A percentile compares a stretch with the other conserved stretches of the same genome.
These are phyloP conservation scores for Neoascia interrupta DNA, from an alignment of 2,888 invertebrate genomes.

Conservation along the genomic window DNA sequence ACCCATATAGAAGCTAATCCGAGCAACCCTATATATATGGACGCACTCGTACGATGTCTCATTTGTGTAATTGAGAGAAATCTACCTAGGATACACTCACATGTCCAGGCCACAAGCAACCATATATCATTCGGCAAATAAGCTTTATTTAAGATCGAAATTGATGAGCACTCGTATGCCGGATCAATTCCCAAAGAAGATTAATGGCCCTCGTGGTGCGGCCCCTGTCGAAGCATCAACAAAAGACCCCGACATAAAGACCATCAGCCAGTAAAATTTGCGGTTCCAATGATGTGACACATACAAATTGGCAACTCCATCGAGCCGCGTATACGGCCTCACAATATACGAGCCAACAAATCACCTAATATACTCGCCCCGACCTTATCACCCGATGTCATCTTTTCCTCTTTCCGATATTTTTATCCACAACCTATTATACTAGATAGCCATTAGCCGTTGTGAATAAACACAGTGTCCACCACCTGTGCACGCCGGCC, in stretches of 20 bases:
- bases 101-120: conserved; percentile 19
- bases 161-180: conserved; percentile 58
- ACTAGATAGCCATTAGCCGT: conserved; percentile 60
- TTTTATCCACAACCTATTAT: conserved; percentile 62
- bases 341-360: conserved; percentile 49
- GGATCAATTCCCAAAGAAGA: conserved; percentile 68
- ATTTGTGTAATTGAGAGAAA: conserved; percentile 59
- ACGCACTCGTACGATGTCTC: conserved; percentile 38
- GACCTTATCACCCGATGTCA: conserved; percentile 65
- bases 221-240: conserved; percentile 31
- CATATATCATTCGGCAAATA: conserved; percentile 64
- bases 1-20: conserved; percentile 46
- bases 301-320: conserved; percentile 61
- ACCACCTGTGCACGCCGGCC: conserved; percentile 55
- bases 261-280: conserved; percentile 23
- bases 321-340: neutral
- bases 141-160: conserved; percentile 66
- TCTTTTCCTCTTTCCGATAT: conserved; percentile 66
- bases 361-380: conserved; percentile 59
- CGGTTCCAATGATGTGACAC: conserved; percentile 65
- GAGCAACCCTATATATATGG: conserved; percentile 20
- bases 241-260: conserved; percentile 32
- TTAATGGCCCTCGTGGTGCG: conserved; percentile 38
- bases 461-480: conserved; percentile 55
- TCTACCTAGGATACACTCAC: conserved; percentile 25